phyloP scores from a whole-genome alignment of 2,888 invertebrate species.

The Harmothoe impar region DNA sequence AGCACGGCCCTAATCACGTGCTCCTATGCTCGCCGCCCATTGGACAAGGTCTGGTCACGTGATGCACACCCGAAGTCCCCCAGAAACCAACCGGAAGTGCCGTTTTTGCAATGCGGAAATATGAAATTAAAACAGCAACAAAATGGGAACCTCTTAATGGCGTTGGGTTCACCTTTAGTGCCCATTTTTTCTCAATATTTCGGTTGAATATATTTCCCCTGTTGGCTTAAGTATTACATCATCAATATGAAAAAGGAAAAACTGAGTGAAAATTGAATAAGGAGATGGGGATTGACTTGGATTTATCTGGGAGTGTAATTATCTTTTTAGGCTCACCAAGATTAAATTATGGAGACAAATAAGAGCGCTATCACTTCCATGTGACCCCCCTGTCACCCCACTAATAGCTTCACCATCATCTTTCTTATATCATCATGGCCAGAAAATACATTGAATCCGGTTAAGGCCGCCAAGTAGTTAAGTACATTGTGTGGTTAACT shows the following conservation, averaged over 20 bases:
- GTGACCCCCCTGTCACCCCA: too few relatives aligned
- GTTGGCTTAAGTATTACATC: background rate
- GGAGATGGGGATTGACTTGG: background rate
- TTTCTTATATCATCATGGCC: too few relatives aligned
- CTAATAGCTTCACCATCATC: too few relatives aligned
- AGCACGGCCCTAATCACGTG: background rate
- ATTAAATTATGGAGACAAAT: background rate
- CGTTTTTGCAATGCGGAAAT: background rate
- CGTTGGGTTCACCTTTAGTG: background rate
- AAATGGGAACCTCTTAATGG: background rate
- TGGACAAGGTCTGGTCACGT: background rate
- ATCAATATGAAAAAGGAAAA: background rate
- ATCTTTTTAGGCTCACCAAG: background rate
- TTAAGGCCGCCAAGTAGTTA: too few relatives aligned
- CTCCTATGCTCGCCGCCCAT: background rate
- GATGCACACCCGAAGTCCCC: background rate
- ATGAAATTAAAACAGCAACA: background rate
- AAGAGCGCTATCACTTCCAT: background rate
- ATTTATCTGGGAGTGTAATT: background rate
- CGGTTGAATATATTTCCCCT: background rate
- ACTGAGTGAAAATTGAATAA: too few relatives aligned
- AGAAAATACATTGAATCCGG: too few relatives aligned
- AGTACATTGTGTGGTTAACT: too few relatives aligned
- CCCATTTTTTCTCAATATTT: background rate
- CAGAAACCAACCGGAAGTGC: constrained; percentile 10